Percentiles rank a stretch among this genome's conserved stretches.
These are phyloP conservation scores for Patiria miniata DNA, from an alignment of 35 echinoderm and acorn worm species.

Conservation along the genomic window DNA sequence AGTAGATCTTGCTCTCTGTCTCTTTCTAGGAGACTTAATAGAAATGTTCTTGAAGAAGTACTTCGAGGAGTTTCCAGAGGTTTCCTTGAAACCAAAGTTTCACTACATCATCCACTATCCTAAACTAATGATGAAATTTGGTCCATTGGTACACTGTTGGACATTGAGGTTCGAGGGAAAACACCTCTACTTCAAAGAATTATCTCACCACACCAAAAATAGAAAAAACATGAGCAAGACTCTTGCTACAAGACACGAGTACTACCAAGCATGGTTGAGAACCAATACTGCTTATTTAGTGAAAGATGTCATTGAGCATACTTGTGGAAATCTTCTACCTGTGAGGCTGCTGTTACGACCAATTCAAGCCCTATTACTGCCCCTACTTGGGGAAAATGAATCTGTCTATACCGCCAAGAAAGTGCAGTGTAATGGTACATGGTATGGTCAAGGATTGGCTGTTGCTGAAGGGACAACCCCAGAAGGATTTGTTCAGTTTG, in stretches of 20 bases:
- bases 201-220: constrained; percentile 42
- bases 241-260: constrained; percentile 39
- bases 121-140: constrained; percentile 26
- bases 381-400: constrained; percentile 3
- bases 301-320: neutral
- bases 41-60: constrained; percentile 19
- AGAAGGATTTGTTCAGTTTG: constrained; percentile 43
- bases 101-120: constrained; percentile 62
- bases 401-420: constrained; percentile 47
- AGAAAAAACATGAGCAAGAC: constrained; percentile 43
- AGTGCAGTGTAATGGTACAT: constrained; percentile 34
- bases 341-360: constrained; percentile 37
- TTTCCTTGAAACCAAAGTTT: constrained; percentile 67
- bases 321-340: constrained; percentile 23
- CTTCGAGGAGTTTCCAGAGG: constrained; percentile 8
- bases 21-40: constrained; percentile 35
- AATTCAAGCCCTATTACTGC: constrained; percentile 32
- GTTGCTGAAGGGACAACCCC: constrained; percentile 27
- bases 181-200: constrained; percentile 43
- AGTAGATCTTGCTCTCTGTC: neutral
- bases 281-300: neutral
- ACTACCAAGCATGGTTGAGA: no score
- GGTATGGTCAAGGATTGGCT: constrained; percentile 37
- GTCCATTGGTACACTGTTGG: constrained; percentile 36
- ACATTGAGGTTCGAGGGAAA: constrained; percentile 55